Evolutionary conservation across 1,140 invertebrate genomes (phyloP).

Genomic region (Dinothrombium tinctorium): DNA sequence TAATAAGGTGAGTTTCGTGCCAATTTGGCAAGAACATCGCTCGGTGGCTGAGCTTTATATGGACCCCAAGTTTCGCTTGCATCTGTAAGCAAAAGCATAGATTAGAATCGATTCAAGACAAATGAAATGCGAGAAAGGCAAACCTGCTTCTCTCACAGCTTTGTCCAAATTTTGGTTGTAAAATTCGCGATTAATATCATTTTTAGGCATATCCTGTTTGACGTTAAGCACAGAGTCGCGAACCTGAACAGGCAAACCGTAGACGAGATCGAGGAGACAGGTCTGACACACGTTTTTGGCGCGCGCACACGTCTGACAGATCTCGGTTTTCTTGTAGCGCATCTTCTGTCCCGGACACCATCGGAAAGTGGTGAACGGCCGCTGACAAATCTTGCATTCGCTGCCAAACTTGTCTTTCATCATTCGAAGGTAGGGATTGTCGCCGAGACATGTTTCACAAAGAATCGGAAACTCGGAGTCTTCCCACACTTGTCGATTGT

Average conservation of each 20-base stretch:
- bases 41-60: constrained; percentile 27
- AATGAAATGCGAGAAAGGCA: neutral
- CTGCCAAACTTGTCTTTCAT: constrained; percentile 96
- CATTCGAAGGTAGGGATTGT: constrained; percentile 33
- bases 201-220: constrained; percentile 79
- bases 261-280: constrained; percentile 89
- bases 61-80: constrained; percentile 25
- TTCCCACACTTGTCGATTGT: constrained; percentile 13
- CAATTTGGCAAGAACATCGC: constrained; percentile 72
- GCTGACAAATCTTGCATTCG: constrained; percentile 94
- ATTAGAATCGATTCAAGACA: neutral
- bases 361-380: constrained; percentile 94
- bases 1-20: constrained; percentile 95
- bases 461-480: constrained; percentile 85
- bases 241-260: constrained; percentile 50
- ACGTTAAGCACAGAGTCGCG: constrained; percentile 84
- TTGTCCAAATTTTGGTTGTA: constrained; percentile 53
- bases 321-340: constrained; percentile 98
- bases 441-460: constrained; percentile 81
- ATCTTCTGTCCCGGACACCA: constrained; percentile 88
- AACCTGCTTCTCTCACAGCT: constrained; percentile 17
- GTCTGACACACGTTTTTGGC: constrained; percentile 99
- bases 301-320: constrained; percentile 95
- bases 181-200: constrained; percentile 97
- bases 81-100: constrained; percentile 17